Base-by-base conservation (phyloP, 2,797 vertebrate genomes). In the Gadopsis marmoratus region DNA sequence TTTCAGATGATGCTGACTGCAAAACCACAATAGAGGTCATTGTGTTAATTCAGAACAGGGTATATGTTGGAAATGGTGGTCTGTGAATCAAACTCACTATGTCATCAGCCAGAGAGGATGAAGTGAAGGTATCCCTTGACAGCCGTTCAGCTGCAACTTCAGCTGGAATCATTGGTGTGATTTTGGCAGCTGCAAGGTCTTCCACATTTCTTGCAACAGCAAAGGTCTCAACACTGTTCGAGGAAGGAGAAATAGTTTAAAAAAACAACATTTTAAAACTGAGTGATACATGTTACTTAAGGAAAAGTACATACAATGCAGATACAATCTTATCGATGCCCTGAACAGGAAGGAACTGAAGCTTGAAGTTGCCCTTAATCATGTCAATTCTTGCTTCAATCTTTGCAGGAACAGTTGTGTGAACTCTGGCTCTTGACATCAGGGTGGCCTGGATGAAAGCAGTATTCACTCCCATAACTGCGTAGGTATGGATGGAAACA, bases 191-290 rank as follows among this genome's bases (percentile, higher is more conserved):
- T 86, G 81, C 59, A 0, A 95, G 84, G 50, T 97, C 94, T 88
- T 95, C 96, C 60, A 94, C 83, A 85, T 96, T 96, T 92, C 96
- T 96, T 85, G 94, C 92, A 51, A 98, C 67, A 77, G 95, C 96
- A 85, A 93, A 83, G 17, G 95, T 95, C 7, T 97, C 94, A 62
- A 95, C 86, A 4, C 97, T 98, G 83, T 92, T 86, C 64, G 59
- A 85, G 14, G 53, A 61, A 76, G n/a, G 43, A 48, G 51, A 31
- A 3, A 23, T 4, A 17, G 26, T 61, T 39, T 12, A 41, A 56
- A 9, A 50, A 63, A 61, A 55, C 16, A 17, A 39, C 2, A 29
- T 67, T 31, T 64, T 1, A 50, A 72, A 56, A 47, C 4, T 54
- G 3, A 11, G 8, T 71, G 0, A 45, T 31, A 39, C 0, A 37